These are phyloP conservation scores for Glyphotaelius pellucidus DNA, from an alignment of 2,888 invertebrate genomes.

Conservation along the genomic window DNA sequence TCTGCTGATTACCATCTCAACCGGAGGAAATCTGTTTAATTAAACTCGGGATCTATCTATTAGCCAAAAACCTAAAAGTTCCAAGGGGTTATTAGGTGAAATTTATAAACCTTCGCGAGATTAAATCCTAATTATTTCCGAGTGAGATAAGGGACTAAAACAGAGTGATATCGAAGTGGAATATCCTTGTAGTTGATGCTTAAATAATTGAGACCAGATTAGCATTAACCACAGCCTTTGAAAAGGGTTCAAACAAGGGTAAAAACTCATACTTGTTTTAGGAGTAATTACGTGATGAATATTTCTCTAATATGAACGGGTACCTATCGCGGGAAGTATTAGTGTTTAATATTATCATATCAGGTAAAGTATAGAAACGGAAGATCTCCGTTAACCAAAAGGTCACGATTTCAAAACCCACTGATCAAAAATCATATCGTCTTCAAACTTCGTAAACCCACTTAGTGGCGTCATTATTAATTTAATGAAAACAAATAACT, in stretches of 20 bases:
- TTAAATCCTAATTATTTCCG: neutral
- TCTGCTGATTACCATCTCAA: neutral
- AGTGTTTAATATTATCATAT: too few relatives aligned
- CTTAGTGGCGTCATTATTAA: too few relatives aligned
- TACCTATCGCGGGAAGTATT: too few relatives aligned
- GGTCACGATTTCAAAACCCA: too few relatives aligned
- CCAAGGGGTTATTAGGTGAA: neutral
- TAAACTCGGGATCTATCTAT: neutral
- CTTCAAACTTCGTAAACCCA: too few relatives aligned
- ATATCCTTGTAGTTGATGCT: neutral
- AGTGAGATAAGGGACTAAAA: conserved; percentile 2
- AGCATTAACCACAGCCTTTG: neutral
- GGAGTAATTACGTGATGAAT: too few relatives aligned
- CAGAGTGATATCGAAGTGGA: neutral
- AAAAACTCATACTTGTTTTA: neutral
- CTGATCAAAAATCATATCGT: too few relatives aligned
- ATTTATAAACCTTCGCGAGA: neutral
- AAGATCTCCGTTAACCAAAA: too few relatives aligned
- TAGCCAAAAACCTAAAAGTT: neutral
- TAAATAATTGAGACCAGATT: neutral
- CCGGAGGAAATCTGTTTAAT: neutral
- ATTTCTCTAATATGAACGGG: too few relatives aligned
- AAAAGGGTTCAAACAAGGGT: neutral
- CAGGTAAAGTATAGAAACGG: too few relatives aligned
- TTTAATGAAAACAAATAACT: too few relatives aligned